A percentile compares a stretch with the other conserved stretches of the same genome.
These are phyloP conservation scores for Macaria liturata DNA, from an alignment of 2,888 invertebrate genomes.

Conservation along the genomic window DNA sequence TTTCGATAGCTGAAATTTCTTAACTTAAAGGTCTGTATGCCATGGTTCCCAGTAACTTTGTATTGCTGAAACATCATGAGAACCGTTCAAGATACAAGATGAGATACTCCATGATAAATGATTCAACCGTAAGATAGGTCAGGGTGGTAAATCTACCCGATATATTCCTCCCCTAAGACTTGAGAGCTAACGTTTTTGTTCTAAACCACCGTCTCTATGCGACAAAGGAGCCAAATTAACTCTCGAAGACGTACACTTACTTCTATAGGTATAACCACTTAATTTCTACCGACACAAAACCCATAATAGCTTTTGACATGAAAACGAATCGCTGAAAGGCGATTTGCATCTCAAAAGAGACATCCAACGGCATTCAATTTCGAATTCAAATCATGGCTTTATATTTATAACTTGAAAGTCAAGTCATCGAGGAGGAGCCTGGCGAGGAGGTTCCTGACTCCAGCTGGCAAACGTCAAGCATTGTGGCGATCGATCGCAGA, in stretches of 20 bases:
- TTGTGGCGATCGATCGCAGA: conserved; percentile 70
- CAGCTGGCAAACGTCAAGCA: conserved; percentile 42
- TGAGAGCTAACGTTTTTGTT: conserved; percentile 2
- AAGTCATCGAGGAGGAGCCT: conserved; percentile 8
- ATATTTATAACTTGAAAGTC: conserved; percentile 24
- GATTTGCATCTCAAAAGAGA: conserved; percentile 18
- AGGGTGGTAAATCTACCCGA: conserved; percentile 10
- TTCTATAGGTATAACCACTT: background rate
- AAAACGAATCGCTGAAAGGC: conserved; percentile 14
- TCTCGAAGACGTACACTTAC: background rate
- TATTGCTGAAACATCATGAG: no score
- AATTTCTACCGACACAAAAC: conserved; percentile 11
- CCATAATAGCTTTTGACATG: conserved; percentile 9
- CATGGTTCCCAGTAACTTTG: no score
- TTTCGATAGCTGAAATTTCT: no score
- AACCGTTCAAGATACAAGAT: no score
- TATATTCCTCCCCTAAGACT: conserved; percentile 6
- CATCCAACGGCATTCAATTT: conserved; percentile 9
- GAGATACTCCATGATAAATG: conserved; percentile 8
- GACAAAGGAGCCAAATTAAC: conserved; percentile 18
- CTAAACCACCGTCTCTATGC: background rate
- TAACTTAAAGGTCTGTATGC: no score
- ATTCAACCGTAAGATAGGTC: conserved; percentile 11
- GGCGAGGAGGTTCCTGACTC: conserved; percentile 5
- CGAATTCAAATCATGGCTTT: conserved; percentile 16